Percentiles rank a stretch among this genome's conserved stretches.
Conservation (phyloP, 2,888 invertebrate genomes). For the Hirtodrosophila duncani region DNA sequence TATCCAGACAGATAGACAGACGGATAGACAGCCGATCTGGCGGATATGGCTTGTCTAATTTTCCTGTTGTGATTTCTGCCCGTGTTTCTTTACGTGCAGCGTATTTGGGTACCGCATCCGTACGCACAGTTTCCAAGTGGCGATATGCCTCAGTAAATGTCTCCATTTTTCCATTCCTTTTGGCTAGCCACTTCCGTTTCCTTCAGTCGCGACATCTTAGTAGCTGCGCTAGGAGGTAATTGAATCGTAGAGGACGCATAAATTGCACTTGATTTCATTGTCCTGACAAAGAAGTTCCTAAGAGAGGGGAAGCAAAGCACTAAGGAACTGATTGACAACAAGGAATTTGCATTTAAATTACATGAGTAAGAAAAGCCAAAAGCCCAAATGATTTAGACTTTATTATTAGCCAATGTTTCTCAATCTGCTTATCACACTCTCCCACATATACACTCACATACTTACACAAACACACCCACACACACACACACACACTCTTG, state of each 20-base stretch:
- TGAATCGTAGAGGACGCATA: conserved; percentile 45
- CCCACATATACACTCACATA: conserved; percentile 17
- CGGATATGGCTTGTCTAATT: too few relatives aligned
- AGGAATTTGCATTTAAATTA: conserved; percentile 58
- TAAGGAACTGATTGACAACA: conserved; percentile 43
- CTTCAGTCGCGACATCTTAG: too few relatives aligned
- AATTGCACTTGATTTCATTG: conserved; percentile 55
- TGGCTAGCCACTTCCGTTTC: conserved; percentile 43
- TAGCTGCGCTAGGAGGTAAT: too few relatives aligned
- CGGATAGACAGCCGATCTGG: too few relatives aligned
- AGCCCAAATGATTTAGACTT: conserved; percentile 27
- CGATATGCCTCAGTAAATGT: too few relatives aligned
- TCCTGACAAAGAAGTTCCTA: conserved; percentile 24
- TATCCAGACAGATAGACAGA: too few relatives aligned
- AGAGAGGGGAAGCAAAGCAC: conserved; percentile 6
- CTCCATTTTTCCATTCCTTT: too few relatives aligned
- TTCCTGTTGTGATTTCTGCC: too few relatives aligned
- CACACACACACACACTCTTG: conserved; percentile 14
- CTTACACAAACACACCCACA: conserved; percentile 24
- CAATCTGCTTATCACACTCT: conserved; percentile 22
- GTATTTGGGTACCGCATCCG: too few relatives aligned
- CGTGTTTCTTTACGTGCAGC: conserved; percentile 33
- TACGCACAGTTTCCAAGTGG: too few relatives aligned
- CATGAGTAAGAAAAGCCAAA: neutral
- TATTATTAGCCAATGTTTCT: conserved; percentile 35